Base-by-base conservation (phyloP, 1,140 invertebrate species). In the Ectropis grisescens region DNA sequence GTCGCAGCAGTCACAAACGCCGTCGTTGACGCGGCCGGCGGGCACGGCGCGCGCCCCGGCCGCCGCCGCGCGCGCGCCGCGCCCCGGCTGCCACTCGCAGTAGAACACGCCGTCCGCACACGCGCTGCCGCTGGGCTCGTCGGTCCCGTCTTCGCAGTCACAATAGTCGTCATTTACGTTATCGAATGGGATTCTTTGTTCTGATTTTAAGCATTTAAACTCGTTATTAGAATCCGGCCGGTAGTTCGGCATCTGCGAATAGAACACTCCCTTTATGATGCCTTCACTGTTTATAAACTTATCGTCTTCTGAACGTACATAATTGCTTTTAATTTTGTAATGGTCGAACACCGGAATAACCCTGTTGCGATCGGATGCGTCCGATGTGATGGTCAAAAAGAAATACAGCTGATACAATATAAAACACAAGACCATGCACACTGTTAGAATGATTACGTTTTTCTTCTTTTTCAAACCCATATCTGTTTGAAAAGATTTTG, bases 151-250 rank as follows among this genome's bases (percentile, higher is more conserved):
- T 10, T 68, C 57, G 82, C 96, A 98, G 76, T 98, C 96, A 84
- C 96, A 98, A 62, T 93, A 98, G 74, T 98, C 90, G 82, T 98
- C 96, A 67, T 98, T 98, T 2, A 98, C 84, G 67, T 88, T 87
- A 5, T 87, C 72, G 81, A 57, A 78, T 2, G 69, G 57, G 32
- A 81, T 67, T 8, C 30, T 41, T 33, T 69, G 55, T 11, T 67
- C 48, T 1, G 59, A 56, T 23, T 47, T 66, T 29, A 55, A 51
- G 50, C 75, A 80, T 37, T 58, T 65, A 37, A 80, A 80, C 36
- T 68, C 49, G 25, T 64, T 62, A 1, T 65, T 62, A 3, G 33
- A 24, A 47, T 67, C 49, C 5, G 72, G 68, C 27, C 64, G 50
- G 37, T 82, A 83, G 13, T 53, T 42, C 16, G 39, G 45, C 32